These are phyloP conservation scores for Zelleria hepariella DNA, from an alignment of 2,888 invertebrate genomes.

Conservation along the genomic window DNA sequence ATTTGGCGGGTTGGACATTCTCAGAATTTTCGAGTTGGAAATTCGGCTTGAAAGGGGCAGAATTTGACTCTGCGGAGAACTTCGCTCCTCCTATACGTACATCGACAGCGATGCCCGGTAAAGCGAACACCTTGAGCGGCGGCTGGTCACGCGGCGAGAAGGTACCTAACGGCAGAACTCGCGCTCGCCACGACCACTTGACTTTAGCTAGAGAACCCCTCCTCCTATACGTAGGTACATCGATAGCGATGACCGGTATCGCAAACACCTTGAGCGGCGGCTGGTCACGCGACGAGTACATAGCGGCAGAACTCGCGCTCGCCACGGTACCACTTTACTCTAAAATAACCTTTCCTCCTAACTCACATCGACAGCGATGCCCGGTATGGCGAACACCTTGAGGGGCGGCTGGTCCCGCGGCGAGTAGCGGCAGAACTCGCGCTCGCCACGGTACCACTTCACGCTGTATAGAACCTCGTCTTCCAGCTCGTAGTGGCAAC, in stretches of 20 bases:
- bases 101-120: conserved; percentile 75
- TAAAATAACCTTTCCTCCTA: too few species aligned
- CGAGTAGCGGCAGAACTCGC: conserved; percentile 76
- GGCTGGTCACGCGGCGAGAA: conserved; percentile 76
- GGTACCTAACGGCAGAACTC: conserved; percentile 78
- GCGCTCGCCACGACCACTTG: too few species aligned
- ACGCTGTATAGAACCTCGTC: conserved; percentile 77
- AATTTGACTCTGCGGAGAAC: too few species aligned
- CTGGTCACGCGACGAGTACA: conserved; percentile 74
- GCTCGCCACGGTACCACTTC: conserved; percentile 77
- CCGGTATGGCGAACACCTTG: conserved; percentile 74
- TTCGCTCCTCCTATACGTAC: too few species aligned
- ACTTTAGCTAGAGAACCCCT: too few species aligned
- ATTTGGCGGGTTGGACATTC: too few species aligned
- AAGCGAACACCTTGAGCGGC: conserved; percentile 74
- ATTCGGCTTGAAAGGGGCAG: too few species aligned
- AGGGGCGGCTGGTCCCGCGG: conserved; percentile 75
- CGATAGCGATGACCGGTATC: too few species aligned
- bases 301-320: neutral
- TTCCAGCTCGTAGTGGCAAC: conserved; percentile 76
- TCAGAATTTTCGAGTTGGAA: too few species aligned
- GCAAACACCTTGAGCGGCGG: conserved; percentile 76
- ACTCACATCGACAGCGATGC: conserved; percentile 75
- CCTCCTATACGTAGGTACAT: too few species aligned
- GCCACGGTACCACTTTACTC: neutral